Evolutionary conservation across 2,888 invertebrate species (phyloP).

Genomic region (Pachliopta kotzebuea): DNA sequence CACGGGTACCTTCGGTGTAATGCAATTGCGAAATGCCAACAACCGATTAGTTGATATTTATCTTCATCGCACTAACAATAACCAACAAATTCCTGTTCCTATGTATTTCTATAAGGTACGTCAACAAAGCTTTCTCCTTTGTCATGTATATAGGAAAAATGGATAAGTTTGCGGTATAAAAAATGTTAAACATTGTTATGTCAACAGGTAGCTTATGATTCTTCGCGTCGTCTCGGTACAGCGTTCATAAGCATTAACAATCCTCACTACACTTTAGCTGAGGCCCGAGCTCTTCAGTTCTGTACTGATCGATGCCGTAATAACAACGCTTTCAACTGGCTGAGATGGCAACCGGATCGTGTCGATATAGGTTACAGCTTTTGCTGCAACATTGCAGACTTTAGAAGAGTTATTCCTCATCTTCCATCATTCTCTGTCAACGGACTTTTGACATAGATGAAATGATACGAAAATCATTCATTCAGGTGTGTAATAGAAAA

Average conservation of each 20-base stretch:
- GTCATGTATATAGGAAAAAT: no score
- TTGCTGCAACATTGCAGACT: conserved; percentile 81
- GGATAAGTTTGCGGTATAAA: background rate
- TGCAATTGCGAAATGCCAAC: conserved; percentile 72
- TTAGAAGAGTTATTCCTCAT: conserved; percentile 72
- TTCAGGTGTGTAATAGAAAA: no score
- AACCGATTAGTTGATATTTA: conserved; percentile 62
- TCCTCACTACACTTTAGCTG: conserved; percentile 71
- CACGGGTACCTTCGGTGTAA: conserved; percentile 82
- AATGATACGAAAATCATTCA: background rate
- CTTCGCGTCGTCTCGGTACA: conserved; percentile 67
- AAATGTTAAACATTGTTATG: background rate
- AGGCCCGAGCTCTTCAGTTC: conserved; percentile 64
- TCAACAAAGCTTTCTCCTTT: background rate
- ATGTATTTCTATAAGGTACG: conserved; percentile 67
- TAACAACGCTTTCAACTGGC: conserved; percentile 81
- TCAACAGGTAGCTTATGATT: conserved; percentile 74
- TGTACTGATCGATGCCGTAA: conserved; percentile 77
- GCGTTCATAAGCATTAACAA: conserved; percentile 84
- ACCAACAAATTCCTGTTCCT: conserved; percentile 64
- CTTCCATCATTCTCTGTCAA: conserved; percentile 76
- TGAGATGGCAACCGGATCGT: conserved; percentile 77
- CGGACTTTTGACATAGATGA: conserved; percentile 51
- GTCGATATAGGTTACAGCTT: conserved; percentile 80
- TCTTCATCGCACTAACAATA: conserved; percentile 55